Evolutionary conservation across 2,113 vertebrate species (phyloP), one percentile per base, ranked within the genome.

Genomic region (Atherinomorus stipes): DNA sequence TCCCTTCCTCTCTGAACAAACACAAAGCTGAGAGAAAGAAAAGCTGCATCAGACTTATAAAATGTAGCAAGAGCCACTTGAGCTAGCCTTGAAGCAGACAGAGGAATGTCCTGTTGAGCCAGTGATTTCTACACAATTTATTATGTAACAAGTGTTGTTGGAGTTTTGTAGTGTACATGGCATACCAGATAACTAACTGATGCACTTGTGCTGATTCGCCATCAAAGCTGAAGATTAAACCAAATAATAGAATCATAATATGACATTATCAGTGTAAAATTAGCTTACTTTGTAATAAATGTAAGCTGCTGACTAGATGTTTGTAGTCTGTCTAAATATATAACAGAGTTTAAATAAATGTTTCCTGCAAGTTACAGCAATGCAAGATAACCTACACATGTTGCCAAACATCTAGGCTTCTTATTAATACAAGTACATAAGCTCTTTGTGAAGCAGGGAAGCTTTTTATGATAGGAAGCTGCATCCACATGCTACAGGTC

Each of bases 71-170:
- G 40, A 71, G 65, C 18, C 44, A 19, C 64, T 58, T 53, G 44
- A 61, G 19, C 44, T 49, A 11, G 68, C 50, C 59, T 58, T 54
- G 21, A 19, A 74, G 53, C 47, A 38, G 62, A 22, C 22, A 38
- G 19, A 71, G 40, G 53, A 85, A 62, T 60, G 71, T 79, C 16
- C 13, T 15, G 31, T 56, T 61, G 50, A 78, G 70, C 52, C 59
- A 72, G 18, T 49, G 1, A 77, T 53, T 77, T 84, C 73, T 47
- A 64, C 40, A 80, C 80, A 67, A 60, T 11, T 58, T 67, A 25
- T 84, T 86, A 76, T 51, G 76, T 63, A 88, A 89, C 37, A 51
- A 23, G 45, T 67, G 54, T 51, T 74, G 52, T 37, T 64, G 45
- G 47, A 22, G 34, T 72, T 56, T 74, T 13, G 25, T n/a, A 60